phyloP scores from a whole-genome alignment of 2,797 vertebrate species.

The Semotilus atromaculatus region DNA sequence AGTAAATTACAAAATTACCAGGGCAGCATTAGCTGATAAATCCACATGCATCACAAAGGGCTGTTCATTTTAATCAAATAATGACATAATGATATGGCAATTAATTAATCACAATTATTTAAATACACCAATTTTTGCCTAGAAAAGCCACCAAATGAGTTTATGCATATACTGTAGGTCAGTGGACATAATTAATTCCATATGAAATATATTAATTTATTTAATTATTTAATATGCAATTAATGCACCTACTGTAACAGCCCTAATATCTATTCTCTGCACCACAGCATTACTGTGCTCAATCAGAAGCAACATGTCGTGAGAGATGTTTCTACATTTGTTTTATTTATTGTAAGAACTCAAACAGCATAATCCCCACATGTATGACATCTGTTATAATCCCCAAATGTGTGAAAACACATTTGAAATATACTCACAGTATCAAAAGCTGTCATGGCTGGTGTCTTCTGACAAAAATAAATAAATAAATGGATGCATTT shows the following conservation, averaged over 20 bases:
- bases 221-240: too few species aligned
- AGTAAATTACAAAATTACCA: neutral
- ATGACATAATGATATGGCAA: neutral
- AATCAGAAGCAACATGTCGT: neutral
- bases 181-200: neutral
- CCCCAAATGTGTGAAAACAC: slow-evolving; percentile 25
- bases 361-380: slow-evolving; percentile 2
- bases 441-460: neutral
- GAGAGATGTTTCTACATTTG: neutral
- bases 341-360: neutral
- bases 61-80: neutral
- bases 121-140: neutral
- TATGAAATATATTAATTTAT: neutral
- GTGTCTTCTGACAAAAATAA: neutral
- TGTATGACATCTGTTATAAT: slow-evolving; percentile 25
- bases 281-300: neutral
- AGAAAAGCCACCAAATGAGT: neutral
- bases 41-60: neutral
- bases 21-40: neutral
- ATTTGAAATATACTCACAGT: slow-evolving; percentile 20
- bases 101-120: neutral
- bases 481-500: neutral
- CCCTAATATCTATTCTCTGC: neutral
- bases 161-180: neutral
- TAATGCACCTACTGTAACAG: neutral